Evolutionary conservation across 2,113 vertebrate genomes (phyloP), one percentile per base, ranked within the genome.

Genomic region (Etia nguti): DNA sequence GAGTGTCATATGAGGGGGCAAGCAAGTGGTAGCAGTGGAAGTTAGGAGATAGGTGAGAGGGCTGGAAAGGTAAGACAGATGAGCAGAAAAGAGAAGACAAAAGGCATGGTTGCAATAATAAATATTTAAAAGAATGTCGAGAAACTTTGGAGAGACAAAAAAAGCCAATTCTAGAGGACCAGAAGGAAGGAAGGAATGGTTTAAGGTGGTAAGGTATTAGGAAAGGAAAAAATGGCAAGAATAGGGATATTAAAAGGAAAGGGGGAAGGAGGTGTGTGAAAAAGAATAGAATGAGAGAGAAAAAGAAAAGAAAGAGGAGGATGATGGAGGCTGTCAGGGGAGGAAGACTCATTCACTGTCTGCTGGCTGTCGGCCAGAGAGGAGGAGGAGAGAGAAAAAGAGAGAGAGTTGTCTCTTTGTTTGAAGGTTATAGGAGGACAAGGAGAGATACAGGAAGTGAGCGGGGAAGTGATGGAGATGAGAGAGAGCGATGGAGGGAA

Each of bases 351-450:
- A 43, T 70, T 90, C 88, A 62, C 85, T 75, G 56, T 88, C 88
- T 89, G 81, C 73, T 89, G 93, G 91, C 86, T 65, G 59, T 48
- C 20, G 26, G 82, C 88, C 88, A 92, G 73, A 85, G 85, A 85
- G 52, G 29, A 52, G 15, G 57, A 31, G 36, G 83, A 86, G 11
- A 22, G 83, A n/a, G 59, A 11, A 11, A 62, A 20, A 15, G 56
- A 34, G 52, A 41, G 57, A 77, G 77, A 88, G 75, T 26, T 80
- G 84, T 84, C 50, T 89, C 81, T 88, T 80, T 90, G 92, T 88
- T 80, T 91, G 92, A 92, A 92, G 89, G 90, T 91, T 89, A 89
- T 7, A 68, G 75, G 83, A 90, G 89, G 92, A 93, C 80, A 82
- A 68, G 43, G 18, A 46, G 56, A 54, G 81, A 81, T 13, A 36